phyloP scores from a whole-genome alignment of 2,888 invertebrate species.

The Tetropium fuscum region DNA sequence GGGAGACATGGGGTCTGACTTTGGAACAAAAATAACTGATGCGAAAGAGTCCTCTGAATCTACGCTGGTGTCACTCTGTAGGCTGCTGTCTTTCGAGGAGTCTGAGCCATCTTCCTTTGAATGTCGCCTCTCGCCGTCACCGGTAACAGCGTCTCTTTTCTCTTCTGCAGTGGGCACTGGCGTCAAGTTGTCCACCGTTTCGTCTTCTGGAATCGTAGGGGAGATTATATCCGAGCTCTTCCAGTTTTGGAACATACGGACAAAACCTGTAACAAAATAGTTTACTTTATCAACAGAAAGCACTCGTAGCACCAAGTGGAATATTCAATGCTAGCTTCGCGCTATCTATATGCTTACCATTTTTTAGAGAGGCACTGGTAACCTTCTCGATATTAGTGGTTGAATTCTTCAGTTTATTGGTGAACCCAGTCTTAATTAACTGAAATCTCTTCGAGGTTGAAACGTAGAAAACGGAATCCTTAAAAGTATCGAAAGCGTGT shows the following conservation, averaged over 20 bases:
- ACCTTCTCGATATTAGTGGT: constrained; percentile 88
- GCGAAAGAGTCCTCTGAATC: constrained; percentile 95
- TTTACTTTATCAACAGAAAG: background rate
- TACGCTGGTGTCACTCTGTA: constrained; percentile 94
- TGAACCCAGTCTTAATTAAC: constrained; percentile 83
- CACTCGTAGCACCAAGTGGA: background rate
- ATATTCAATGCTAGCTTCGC: background rate
- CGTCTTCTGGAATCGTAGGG: constrained; percentile 61
- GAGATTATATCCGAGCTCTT: constrained; percentile 70
- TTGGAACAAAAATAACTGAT: constrained; percentile 92
- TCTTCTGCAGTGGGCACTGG: constrained; percentile 55
- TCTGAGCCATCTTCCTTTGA: constrained; percentile 91
- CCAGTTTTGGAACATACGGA: constrained; percentile 87
- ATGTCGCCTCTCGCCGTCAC: constrained; percentile 73
- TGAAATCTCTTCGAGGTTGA: constrained; percentile 82
- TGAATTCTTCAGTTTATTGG: constrained; percentile 85
- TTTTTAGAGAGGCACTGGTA: constrained; percentile 75
- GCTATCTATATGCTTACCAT: constrained; percentile 52
- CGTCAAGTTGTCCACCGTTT: constrained; percentile 46
- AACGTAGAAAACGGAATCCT: constrained; percentile 80
- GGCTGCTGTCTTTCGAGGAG: constrained; percentile 88
- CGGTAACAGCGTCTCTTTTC: constrained; percentile 48
- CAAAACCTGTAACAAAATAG: constrained; percentile 70
- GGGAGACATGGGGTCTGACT: constrained; percentile 79
- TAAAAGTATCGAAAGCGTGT: constrained; percentile 76